A percentile compares a stretch with the other conserved stretches of the same genome.
These are phyloP conservation scores for Rhingia rostrata DNA, from an alignment of 2,888 invertebrate genomes.

Conservation along the genomic window DNA sequence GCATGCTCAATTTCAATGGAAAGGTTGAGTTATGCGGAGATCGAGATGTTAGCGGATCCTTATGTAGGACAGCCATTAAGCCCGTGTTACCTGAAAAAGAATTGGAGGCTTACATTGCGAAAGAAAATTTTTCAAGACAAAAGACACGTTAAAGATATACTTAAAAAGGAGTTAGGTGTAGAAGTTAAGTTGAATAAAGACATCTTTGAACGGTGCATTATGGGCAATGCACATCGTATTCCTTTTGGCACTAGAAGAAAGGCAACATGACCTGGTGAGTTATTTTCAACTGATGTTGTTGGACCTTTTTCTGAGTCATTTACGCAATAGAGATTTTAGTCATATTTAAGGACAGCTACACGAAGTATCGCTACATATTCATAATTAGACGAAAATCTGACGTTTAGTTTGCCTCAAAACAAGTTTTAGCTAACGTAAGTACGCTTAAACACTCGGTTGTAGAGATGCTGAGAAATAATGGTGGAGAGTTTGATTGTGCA, in stretches of 20 bases:
- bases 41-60: not conserved
- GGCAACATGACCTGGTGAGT: slow-evolving; percentile 30
- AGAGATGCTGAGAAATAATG: not conserved
- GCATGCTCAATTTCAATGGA: slow-evolving; percentile 1
- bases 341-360: not conserved
- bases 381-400: not conserved
- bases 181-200: not conserved
- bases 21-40: not conserved
- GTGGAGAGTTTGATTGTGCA: not conserved
- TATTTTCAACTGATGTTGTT: slow-evolving; percentile 47
- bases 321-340: slow-evolving; percentile 14
- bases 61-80: slow-evolving; percentile 8
- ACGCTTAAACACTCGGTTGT: not conserved
- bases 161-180: not conserved
- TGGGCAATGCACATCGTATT: slow-evolving; percentile 24
- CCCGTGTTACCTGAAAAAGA: slow-evolving; percentile 8
- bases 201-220: not conserved
- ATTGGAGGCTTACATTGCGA: too few relatives aligned
- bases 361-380: not conserved
- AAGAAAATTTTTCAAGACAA: not conserved
- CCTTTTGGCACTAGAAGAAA: slow-evolving; percentile 44
- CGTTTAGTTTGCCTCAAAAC: not conserved
- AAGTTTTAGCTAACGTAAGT: not conserved
- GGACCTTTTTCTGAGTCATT: slow-evolving; percentile 43
- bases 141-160: too few relatives aligned